phyloP scores from a whole-genome alignment of 2,113 vertebrate species.

The Sinocyclocheilus anshuiensis region DNA sequence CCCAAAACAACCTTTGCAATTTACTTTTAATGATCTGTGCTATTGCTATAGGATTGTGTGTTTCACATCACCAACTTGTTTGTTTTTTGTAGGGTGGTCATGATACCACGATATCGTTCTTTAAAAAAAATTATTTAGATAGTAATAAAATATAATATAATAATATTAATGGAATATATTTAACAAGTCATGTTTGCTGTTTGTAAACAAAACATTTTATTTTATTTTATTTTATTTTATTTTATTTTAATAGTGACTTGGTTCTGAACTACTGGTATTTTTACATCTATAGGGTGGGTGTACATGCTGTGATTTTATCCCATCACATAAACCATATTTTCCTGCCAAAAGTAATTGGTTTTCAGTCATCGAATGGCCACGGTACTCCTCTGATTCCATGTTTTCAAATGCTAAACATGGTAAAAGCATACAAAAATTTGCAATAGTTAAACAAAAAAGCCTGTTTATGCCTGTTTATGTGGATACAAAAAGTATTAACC shows the following conservation, averaged over 20 bases:
- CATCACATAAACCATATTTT: not conserved
- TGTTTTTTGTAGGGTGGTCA: conserved; percentile 24
- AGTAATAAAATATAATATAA: not conserved
- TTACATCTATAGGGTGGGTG: not conserved
- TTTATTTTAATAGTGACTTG: not conserved
- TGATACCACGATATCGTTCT: no score
- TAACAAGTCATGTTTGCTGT: not conserved
- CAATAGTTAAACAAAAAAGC: not conserved
- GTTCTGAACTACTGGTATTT: not conserved
- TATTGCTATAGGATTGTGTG: conserved; percentile 3
- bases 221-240: not conserved
- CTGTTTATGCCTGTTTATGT: not conserved
- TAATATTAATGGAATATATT: not conserved
- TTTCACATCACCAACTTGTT: conserved; percentile 18
- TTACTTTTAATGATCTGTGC: conserved; percentile 22
- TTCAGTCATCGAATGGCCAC: not conserved
- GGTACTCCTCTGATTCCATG: not conserved
- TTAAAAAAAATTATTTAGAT: no score
- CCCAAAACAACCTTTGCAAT: conserved; percentile 20
- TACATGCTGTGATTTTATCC: not conserved
- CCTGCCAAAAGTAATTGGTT: not conserved
- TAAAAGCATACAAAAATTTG: not conserved
- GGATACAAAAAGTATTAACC: not conserved
- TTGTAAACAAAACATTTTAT: not conserved
- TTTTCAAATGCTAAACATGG: not conserved